A percentile compares a stretch with the other conserved stretches of the same genome.
Conservation (phyloP, 2,888 invertebrate species). For the Listrodromus nycthemerus region DNA sequence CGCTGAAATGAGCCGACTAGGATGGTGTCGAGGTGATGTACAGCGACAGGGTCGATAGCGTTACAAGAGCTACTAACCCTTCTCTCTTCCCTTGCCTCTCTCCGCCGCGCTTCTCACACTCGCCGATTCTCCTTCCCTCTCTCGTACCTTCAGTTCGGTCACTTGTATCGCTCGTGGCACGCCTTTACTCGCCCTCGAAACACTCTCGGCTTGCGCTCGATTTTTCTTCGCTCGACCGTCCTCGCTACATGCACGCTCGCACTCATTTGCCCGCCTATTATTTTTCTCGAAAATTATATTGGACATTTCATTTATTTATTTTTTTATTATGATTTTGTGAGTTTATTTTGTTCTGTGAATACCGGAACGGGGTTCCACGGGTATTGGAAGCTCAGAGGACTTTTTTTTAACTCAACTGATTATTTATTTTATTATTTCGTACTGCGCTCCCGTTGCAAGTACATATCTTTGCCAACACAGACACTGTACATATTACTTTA, state of each 20-base stretch:
- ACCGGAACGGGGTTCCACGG: too few relatives aligned
- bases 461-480: too few relatives aligned
- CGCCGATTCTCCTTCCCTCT: conserved; percentile 39
- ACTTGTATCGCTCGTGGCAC: conserved; percentile 20
- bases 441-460: too few relatives aligned
- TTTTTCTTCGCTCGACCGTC: conserved; percentile 24
- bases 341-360: too few relatives aligned
- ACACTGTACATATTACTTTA: too few relatives aligned
- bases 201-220: conserved; percentile 44
- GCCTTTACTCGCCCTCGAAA: conserved; percentile 18
- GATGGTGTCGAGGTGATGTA: conserved; percentile 84
- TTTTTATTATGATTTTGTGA: too few relatives aligned
- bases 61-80: conserved; percentile 84
- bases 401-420: too few relatives aligned
- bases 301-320: neutral
- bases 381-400: too few relatives aligned
- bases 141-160: conserved; percentile 26
- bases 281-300: neutral
- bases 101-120: conserved; percentile 52
- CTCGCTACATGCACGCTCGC: neutral
- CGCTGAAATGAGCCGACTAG: conserved; percentile 81
- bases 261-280: neutral
- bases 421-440: too few relatives aligned
- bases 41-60: conserved; percentile 84
- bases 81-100: conserved; percentile 65